phyloP scores from a whole-genome alignment of 2,888 invertebrate genomes.

The Heliothis peltigera region DNA sequence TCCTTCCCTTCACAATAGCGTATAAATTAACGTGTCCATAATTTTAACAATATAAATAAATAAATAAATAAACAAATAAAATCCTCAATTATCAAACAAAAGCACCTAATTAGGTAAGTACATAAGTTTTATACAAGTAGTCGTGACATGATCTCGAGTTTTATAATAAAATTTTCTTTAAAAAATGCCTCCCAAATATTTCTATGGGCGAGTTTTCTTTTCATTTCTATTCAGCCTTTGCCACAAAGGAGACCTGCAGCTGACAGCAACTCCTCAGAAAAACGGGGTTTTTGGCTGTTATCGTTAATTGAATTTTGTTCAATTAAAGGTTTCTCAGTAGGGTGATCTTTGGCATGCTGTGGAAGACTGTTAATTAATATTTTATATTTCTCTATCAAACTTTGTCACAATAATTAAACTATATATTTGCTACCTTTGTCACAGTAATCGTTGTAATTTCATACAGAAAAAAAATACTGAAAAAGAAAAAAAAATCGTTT shows the following conservation, averaged over 20 bases:
- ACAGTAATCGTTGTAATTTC: too few relatives aligned
- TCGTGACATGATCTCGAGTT: background rate
- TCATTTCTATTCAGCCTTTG: slow-evolving; percentile 38
- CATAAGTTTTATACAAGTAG: background rate
- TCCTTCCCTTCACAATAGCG: too few relatives aligned
- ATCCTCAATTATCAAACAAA: too few relatives aligned
- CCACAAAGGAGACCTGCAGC: slow-evolving; percentile 48
- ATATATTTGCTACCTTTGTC: too few relatives aligned
- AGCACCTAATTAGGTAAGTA: too few relatives aligned
- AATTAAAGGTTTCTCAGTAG: slow-evolving; percentile 24
- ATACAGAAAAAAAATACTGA: too few relatives aligned
- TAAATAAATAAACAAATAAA: too few relatives aligned
- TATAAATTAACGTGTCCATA: too few relatives aligned
- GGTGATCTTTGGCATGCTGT: background rate
- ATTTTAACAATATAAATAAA: too few relatives aligned
- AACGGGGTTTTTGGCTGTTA: slow-evolving; percentile 44
- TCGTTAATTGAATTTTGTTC: slow-evolving; percentile 36
- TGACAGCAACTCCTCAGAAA: slow-evolving; percentile 53
- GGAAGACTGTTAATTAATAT: background rate
- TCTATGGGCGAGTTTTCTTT: slow-evolving; percentile 28
- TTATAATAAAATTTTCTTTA: slow-evolving; percentile 8
- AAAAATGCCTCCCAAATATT: slow-evolving; percentile 29
- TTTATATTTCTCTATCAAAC: too few relatives aligned
- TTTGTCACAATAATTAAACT: too few relatives aligned
- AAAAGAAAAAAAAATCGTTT: too few relatives aligned